phyloP scores from a whole-genome alignment of 1,140 invertebrate genomes.

The Campoletis sonorensis region DNA sequence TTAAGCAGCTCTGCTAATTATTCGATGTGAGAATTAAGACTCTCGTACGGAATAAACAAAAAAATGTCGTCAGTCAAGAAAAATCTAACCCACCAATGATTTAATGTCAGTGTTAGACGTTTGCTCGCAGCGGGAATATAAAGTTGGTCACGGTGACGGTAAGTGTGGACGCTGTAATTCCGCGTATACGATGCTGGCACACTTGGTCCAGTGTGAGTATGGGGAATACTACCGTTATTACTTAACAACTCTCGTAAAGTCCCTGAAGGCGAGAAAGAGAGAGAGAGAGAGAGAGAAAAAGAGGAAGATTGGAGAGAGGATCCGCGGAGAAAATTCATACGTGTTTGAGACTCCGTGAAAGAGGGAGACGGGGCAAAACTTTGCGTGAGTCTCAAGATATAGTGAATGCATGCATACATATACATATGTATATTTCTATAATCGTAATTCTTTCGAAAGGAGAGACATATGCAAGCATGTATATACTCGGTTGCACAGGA shows the following conservation, averaged over 20 bases:
- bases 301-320: slow-evolving; percentile 2
- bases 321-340: slow-evolving; percentile 17
- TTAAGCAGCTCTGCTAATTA: too few species aligned
- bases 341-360: slow-evolving; percentile 14
- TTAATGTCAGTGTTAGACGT: not conserved
- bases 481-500: not conserved
- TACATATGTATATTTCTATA: slow-evolving; percentile 7
- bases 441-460: slow-evolving; percentile 38
- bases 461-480: slow-evolving; percentile 21
- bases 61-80: not conserved
- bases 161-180: slow-evolving; percentile 54
- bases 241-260: slow-evolving; percentile 70
- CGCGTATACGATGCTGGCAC: slow-evolving; percentile 52
- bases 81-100: not conserved
- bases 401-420: not conserved
- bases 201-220: not conserved
- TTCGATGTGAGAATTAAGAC: too few species aligned
- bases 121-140: slow-evolving; percentile 1
- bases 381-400: not conserved
- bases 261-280: slow-evolving; percentile 32
- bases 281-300: slow-evolving; percentile 22
- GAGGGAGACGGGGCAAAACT: not conserved
- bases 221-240: slow-evolving; percentile 67
- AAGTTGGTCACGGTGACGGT: slow-evolving; percentile 54
- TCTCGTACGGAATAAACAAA: too few species aligned